Conservation (phyloP, 1,140 invertebrate genomes). For the Rhyzopertha dominica region DNA sequence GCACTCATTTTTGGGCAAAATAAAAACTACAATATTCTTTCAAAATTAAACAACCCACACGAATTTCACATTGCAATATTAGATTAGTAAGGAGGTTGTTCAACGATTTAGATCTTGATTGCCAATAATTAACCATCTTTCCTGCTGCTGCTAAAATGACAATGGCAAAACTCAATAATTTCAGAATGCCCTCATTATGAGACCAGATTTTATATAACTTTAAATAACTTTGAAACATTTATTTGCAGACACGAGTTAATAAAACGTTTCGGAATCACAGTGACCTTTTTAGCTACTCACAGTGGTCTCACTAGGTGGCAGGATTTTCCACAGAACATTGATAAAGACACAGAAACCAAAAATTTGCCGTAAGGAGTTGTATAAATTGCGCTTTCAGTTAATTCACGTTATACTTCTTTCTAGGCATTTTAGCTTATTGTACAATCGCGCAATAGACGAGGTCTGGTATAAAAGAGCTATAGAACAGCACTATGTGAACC, state of each 20-base stretch:
- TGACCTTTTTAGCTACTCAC: slow-evolving; percentile 83
- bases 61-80: too few relatives aligned
- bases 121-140: too few relatives aligned
- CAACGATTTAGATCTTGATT: too few relatives aligned
- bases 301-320: slow-evolving; percentile 86
- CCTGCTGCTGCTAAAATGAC: too few relatives aligned
- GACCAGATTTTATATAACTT: too few relatives aligned
- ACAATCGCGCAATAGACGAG: slow-evolving; percentile 81
- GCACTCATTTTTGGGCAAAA: too few relatives aligned
- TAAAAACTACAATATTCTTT: too few relatives aligned
- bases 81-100: too few relatives aligned
- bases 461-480: slow-evolving; percentile 91
- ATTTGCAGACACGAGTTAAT: slow-evolving; percentile 60
- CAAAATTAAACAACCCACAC: too few relatives aligned
- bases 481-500: slow-evolving; percentile 76
- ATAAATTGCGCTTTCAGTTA: not conserved
- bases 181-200: too few relatives aligned
- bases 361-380: slow-evolving; percentile 33
- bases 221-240: too few relatives aligned
- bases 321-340: slow-evolving; percentile 58
- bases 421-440: slow-evolving; percentile 71
- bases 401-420: slow-evolving; percentile 15
- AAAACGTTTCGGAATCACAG: slow-evolving; percentile 74
- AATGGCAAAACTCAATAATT: too few relatives aligned
- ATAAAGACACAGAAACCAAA: slow-evolving; percentile 19